phyloP scores from a whole-genome alignment of 2,888 invertebrate genomes.

The Oscheius sp. region DNA sequence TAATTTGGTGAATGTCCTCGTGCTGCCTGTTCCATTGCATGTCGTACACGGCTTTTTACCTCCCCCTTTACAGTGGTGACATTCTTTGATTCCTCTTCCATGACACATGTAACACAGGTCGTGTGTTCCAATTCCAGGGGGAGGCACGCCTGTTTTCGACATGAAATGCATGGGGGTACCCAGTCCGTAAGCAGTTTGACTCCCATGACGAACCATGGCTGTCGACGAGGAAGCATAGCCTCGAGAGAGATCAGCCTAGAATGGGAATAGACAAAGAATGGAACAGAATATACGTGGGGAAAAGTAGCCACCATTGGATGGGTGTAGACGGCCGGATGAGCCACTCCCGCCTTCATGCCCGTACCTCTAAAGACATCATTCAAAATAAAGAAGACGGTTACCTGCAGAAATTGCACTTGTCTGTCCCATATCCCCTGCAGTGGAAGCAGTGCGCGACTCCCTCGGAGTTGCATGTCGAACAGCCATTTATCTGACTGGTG shows the following conservation, averaged over 20 bases:
- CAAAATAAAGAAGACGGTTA: slow-evolving; percentile 18
- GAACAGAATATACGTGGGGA: slow-evolving; percentile 58
- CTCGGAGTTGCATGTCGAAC: slow-evolving; percentile 67
- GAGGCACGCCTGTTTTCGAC: slow-evolving; percentile 72
- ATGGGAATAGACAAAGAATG: background rate
- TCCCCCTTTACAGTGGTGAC: slow-evolving; percentile 72
- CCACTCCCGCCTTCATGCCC: slow-evolving; percentile 73
- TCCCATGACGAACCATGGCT: slow-evolving; percentile 60
- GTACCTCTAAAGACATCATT: slow-evolving; percentile 63
- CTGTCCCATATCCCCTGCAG: slow-evolving; percentile 71
- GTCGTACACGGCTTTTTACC: slow-evolving; percentile 70
- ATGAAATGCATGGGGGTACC: slow-evolving; percentile 73
- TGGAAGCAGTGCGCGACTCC: slow-evolving; percentile 72
- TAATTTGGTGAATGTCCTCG: slow-evolving; percentile 66
- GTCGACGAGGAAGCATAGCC: slow-evolving; percentile 68
- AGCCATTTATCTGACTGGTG: slow-evolving; percentile 61
- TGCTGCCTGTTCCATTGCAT: slow-evolving; percentile 70
- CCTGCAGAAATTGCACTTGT: slow-evolving; percentile 72
- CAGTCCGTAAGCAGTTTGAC: slow-evolving; percentile 63
- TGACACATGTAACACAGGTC: slow-evolving; percentile 73
- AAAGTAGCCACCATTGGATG: slow-evolving; percentile 73
- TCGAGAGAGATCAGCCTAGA: slow-evolving; percentile 63
- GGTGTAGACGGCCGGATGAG: slow-evolving; percentile 73
- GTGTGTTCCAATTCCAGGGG: slow-evolving; percentile 71
- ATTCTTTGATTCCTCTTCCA: slow-evolving; percentile 69